Evolutionary conservation across 2,113 vertebrate species (phyloP), one percentile per base, ranked within the genome.

Genomic region (Bagarius yarrelli): DNA sequence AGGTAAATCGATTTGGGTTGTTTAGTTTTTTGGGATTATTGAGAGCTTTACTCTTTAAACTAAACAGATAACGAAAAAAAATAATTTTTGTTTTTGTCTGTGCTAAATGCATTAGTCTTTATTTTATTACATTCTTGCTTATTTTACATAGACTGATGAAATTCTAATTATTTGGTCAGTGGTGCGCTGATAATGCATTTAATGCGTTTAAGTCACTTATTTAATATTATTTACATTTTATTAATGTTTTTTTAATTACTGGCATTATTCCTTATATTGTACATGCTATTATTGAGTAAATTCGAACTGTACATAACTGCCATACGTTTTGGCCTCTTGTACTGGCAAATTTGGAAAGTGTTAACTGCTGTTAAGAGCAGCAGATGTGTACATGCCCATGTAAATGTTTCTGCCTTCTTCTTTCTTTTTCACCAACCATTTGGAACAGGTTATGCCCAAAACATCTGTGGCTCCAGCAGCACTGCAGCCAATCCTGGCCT

Each of bases 401-500:
- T 55, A 30, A 52, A 55, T 56, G n/a, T n/a, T 32, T 80, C n/a
- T 76, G 11, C 36, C 32, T 36, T 32, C 53, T 2, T 53, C 44
- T 67, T 3, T 44, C 19, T 73, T n/a, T 36, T 27, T 63, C 57
- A 23, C 21, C 30, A 1, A 27, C 5, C 72, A 18, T 76, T 82
- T 16, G 70, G 50, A 34, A 5, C 85, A 96, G 95, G 95, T 96
- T 87, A 94, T 95, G 91, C 94, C 95, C 83, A 95, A 95, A 88
- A 95, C 94, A 80, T 94, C 95, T 88, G 95, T 96, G 74, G 94
- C 95, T 87, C 93, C 94, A 85, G 95, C 94, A 53, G 93, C 72
- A 13, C 79, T 95, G 85, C 94, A 94, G 86, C 95, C 95, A 40
- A 95, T 95, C 93, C 92, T 96, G 88, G 93, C 95, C 80, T 94